Evolutionary conservation across 2,797 vertebrate genomes (phyloP).

Genomic region (Cossypha heuglini): DNA sequence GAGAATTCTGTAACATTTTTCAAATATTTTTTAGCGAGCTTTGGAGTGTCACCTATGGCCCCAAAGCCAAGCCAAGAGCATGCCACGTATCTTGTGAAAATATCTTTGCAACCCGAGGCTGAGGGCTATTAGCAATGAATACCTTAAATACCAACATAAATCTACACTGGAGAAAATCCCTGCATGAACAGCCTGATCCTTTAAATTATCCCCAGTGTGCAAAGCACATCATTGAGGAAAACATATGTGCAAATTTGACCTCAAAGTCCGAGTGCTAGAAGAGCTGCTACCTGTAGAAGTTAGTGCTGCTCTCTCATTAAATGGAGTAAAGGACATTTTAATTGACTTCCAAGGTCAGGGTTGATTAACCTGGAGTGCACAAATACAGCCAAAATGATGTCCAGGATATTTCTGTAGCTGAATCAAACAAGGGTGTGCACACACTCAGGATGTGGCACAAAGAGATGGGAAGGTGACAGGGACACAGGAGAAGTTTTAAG

Average conservation of each 20-base stretch:
- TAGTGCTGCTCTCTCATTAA: background rate
- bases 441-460: background rate
- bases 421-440: background rate
- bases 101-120: background rate
- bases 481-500: background rate
- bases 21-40: background rate
- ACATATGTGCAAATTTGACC: background rate
- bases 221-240: background rate
- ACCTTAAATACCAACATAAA: background rate
- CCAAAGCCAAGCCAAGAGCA: background rate
- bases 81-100: background rate
- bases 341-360: background rate
- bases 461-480: background rate
- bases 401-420: fast-evolving
- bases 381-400: background rate
- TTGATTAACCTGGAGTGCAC: background rate
- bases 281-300: background rate
- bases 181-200: background rate
- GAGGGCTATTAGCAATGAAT: background rate
- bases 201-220: background rate
- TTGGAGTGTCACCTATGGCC: background rate
- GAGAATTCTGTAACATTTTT: background rate
- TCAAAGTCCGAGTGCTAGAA: background rate
- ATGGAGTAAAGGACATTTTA: background rate
- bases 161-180: background rate